These are phyloP conservation scores for Oryzias curvinotus DNA, from an alignment of 2,113 vertebrate species.

Conservation along the genomic window DNA sequence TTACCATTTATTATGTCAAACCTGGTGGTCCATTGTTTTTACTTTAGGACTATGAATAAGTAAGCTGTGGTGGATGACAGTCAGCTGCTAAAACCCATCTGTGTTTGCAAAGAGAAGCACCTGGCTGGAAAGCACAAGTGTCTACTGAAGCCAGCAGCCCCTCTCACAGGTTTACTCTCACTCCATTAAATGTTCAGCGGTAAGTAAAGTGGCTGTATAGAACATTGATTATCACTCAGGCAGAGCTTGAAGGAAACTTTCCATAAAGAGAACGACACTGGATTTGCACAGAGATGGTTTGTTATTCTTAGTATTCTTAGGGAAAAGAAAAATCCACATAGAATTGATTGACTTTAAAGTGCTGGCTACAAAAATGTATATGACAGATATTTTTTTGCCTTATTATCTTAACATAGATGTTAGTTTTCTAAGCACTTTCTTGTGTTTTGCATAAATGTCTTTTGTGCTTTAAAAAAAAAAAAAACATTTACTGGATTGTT, in stretches of 20 bases:
- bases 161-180: slow-evolving; percentile 57
- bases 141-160: slow-evolving; percentile 41
- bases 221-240: slow-evolving; percentile 62
- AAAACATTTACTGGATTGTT: too few species aligned
- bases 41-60: background rate
- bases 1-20: background rate
- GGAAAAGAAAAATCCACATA: background rate
- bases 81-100: slow-evolving; percentile 9
- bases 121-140: slow-evolving; percentile 24
- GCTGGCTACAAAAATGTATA: background rate
- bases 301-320: slow-evolving; percentile 24
- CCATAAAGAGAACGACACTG: slow-evolving; percentile 27
- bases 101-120: slow-evolving; percentile 38
- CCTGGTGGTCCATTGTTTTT: too few species aligned
- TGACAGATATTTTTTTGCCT: slow-evolving; percentile 1
- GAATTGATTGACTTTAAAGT: background rate
- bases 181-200: slow-evolving; percentile 63
- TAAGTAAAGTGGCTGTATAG: slow-evolving; percentile 58
- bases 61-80: slow-evolving; percentile 11
- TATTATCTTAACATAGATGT: background rate
- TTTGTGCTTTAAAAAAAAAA: too few species aligned
- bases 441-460: too few species aligned
- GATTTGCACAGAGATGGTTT: slow-evolving; percentile 22
- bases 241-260: slow-evolving; percentile 46
- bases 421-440: too few species aligned